Conservation (phyloP, 2,888 invertebrate species). For the Caenorhabditis sp. region DNA sequence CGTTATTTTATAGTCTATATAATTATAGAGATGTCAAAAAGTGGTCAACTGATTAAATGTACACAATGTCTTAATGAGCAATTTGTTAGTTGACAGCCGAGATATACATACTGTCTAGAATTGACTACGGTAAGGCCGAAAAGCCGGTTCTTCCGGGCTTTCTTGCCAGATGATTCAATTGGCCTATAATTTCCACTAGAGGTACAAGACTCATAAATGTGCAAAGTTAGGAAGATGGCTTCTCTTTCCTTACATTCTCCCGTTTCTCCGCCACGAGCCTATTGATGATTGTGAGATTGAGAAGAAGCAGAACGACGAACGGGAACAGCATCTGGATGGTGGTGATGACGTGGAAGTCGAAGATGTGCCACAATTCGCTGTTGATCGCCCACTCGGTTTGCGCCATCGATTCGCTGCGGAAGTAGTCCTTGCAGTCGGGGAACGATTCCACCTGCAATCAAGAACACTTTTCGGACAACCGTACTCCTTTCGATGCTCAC, state of each 20-base stretch:
- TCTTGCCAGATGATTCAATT: too few species aligned
- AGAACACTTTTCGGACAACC: background rate
- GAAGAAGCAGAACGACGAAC: constrained; percentile 65
- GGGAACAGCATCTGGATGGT: constrained; percentile 68
- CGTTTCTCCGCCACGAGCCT: constrained; percentile 67
- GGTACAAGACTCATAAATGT: too few species aligned
- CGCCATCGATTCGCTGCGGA: constrained; percentile 62
- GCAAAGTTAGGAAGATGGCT: too few species aligned
- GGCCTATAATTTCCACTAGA: too few species aligned
- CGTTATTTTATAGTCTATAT: too few species aligned
- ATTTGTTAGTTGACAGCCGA: too few species aligned
- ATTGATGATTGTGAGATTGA: constrained; percentile 67
- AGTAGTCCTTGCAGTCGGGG: constrained; percentile 61
- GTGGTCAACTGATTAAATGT: too few species aligned
- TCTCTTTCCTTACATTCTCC: constrained; percentile 45
- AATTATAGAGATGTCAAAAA: too few species aligned
- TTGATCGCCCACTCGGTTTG: constrained; percentile 50
- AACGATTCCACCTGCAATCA: constrained; percentile 53
- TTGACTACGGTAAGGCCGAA: too few species aligned
- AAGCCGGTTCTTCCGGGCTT: too few species aligned
- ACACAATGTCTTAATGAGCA: too few species aligned
- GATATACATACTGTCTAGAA: too few species aligned
- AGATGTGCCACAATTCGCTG: constrained; percentile 55
- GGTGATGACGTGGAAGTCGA: constrained; percentile 64
- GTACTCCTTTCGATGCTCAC: constrained; percentile 14